Conservation (phyloP, 1,140 invertebrate species). For the Papilio polyxenes region DNA sequence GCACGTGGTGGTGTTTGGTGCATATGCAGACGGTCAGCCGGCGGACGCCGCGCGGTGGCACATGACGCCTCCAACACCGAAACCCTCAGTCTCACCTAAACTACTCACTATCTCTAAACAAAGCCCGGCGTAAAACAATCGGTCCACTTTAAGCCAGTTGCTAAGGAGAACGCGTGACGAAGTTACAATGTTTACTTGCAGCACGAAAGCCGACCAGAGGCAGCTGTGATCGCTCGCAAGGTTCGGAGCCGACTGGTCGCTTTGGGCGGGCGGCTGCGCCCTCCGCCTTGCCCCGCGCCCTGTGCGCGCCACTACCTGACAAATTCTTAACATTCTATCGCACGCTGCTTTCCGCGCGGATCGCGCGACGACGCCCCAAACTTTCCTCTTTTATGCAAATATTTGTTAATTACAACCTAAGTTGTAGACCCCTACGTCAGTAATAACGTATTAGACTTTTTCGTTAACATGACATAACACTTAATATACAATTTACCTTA, state of each 20-base stretch:
- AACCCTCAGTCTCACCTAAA: constrained; percentile 33
- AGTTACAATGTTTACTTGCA: constrained; percentile 50
- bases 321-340: constrained; percentile 64
- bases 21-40: constrained; percentile 59
- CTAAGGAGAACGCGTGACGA: constrained; percentile 45
- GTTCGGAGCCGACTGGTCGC: constrained; percentile 57
- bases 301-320: constrained; percentile 62
- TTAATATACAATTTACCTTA: constrained; percentile 9
- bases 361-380: constrained; percentile 41
- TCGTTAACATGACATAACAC: background rate
- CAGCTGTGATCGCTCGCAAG: constrained; percentile 50
- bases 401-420: constrained; percentile 24
- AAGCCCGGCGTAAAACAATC: constrained; percentile 26
- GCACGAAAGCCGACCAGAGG: constrained; percentile 38
- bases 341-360: constrained; percentile 60
- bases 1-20: constrained; percentile 51
- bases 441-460: background rate
- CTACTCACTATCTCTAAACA: constrained; percentile 42
- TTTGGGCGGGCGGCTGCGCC: constrained; percentile 67
- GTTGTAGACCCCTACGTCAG: background rate
- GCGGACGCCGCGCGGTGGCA: constrained; percentile 60
- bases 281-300: constrained; percentile 49
- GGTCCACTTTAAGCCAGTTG: constrained; percentile 38
- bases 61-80: constrained; percentile 53
- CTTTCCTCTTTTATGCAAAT: constrained; percentile 33